Evolutionary conservation across 1,140 invertebrate genomes (phyloP).

Genomic region (Leptinotarsa texana): DNA sequence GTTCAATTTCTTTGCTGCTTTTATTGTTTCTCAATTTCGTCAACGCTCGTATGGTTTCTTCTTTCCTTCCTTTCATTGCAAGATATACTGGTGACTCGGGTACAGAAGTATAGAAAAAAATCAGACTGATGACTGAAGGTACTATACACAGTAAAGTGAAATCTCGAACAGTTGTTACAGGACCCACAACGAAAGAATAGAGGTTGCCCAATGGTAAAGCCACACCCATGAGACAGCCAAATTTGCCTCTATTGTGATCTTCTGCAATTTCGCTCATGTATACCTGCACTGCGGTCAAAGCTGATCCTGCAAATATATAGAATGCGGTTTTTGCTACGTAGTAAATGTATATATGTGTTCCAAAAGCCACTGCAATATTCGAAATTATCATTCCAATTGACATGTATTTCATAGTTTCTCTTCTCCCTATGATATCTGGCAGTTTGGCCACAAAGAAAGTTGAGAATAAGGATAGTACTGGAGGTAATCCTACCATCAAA

Average conservation of each 20-base stretch:
- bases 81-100: slow-evolving; percentile 82
- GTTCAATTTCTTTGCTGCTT: slow-evolving; percentile 59
- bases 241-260: slow-evolving; percentile 43
- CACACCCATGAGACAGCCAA: slow-evolving; percentile 69
- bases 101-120: slow-evolving; percentile 71
- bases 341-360: slow-evolving; percentile 48
- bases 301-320: slow-evolving; percentile 56
- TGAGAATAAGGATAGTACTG: slow-evolving; percentile 70
- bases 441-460: slow-evolving; percentile 45
- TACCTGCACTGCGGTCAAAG: slow-evolving; percentile 58
- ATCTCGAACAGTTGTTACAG: slow-evolving; percentile 62
- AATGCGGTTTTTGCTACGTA: slow-evolving; percentile 55
- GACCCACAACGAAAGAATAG: slow-evolving; percentile 62
- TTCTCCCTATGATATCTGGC: slow-evolving; percentile 50
- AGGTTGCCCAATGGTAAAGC: slow-evolving; percentile 35
- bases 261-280: slow-evolving; percentile 60
- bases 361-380: slow-evolving; percentile 55
- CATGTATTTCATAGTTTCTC: slow-evolving; percentile 53
- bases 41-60: slow-evolving; percentile 67
- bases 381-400: slow-evolving; percentile 53
- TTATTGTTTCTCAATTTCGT: slow-evolving; percentile 67
- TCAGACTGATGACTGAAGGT: slow-evolving; percentile 66
- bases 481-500: slow-evolving; percentile 80
- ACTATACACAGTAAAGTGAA: slow-evolving; percentile 68
- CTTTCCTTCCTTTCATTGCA: slow-evolving; percentile 61